Conservation (phyloP, 2,888 invertebrate species). For the Cantharis flavilabris region DNA sequence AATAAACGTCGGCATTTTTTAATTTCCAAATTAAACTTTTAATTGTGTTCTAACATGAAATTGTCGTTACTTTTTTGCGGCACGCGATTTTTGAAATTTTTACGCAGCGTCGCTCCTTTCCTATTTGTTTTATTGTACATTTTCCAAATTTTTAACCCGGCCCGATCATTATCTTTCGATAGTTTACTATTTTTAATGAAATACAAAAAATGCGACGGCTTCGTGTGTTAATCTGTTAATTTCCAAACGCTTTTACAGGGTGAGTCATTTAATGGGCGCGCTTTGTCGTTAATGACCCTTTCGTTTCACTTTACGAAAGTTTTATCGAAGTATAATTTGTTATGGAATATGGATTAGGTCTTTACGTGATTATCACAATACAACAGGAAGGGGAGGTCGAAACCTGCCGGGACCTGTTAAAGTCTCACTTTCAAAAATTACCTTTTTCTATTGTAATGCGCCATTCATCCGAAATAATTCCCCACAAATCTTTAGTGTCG, state of each 20-base stretch:
- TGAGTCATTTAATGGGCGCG: neutral
- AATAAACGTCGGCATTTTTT: neutral
- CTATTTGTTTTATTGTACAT: neutral
- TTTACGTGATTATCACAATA: neutral
- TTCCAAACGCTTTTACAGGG: neutral
- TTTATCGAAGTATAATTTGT: neutral
- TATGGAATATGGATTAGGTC: neutral
- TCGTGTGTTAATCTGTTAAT: neutral
- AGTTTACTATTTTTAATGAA: neutral
- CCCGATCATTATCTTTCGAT: neutral
- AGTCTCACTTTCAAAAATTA: neutral
- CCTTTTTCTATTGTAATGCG: neutral
- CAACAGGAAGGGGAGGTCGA: neutral
- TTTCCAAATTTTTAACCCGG: neutral
- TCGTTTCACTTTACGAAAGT: neutral
- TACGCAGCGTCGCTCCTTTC: neutral
- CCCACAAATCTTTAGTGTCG: neutral
- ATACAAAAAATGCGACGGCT: neutral
- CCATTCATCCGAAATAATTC: neutral
- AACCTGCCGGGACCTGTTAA: neutral
- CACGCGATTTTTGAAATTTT: neutral
- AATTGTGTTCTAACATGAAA: neutral
- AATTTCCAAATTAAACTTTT: neutral
- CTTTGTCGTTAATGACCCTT: neutral
- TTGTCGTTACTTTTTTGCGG: neutral